Evolutionary conservation across 2,888 invertebrate species (phyloP).

Genomic region (Pecten maximus): DNA sequence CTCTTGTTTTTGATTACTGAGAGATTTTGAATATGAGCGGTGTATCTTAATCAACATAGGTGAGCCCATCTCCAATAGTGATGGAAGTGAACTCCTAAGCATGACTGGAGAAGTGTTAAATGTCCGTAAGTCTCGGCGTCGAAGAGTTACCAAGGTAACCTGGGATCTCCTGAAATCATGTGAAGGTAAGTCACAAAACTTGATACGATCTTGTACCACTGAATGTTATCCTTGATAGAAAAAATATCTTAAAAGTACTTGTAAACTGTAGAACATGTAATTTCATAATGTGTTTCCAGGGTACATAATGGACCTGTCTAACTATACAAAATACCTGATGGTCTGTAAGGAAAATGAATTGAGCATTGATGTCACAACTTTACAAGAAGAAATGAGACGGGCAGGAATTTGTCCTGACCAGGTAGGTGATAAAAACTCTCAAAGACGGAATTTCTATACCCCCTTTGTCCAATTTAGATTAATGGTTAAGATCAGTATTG

Average conservation of each 20-base stretch:
- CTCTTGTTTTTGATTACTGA: too few relatives aligned
- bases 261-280: too few relatives aligned
- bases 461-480: too few relatives aligned
- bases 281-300: background rate
- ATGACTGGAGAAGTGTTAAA: constrained; percentile 13
- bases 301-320: background rate
- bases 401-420: background rate
- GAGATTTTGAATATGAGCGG: too few relatives aligned
- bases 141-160: background rate
- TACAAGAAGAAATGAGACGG: background rate
- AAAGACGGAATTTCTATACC: too few relatives aligned
- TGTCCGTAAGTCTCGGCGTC: background rate
- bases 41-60: background rate
- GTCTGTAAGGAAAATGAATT: background rate
- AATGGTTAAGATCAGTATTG: too few relatives aligned
- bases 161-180: constrained; percentile 7
- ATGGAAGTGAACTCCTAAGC: background rate
- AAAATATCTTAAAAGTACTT: too few relatives aligned
- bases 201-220: background rate
- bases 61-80: background rate
- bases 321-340: background rate
- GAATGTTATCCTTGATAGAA: background rate
- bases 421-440: too few relatives aligned
- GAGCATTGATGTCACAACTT: background rate
- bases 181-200: background rate